Evolutionary conservation across 2,797 vertebrate genomes (phyloP).

Genomic region (Clarias pachynema): DNA sequence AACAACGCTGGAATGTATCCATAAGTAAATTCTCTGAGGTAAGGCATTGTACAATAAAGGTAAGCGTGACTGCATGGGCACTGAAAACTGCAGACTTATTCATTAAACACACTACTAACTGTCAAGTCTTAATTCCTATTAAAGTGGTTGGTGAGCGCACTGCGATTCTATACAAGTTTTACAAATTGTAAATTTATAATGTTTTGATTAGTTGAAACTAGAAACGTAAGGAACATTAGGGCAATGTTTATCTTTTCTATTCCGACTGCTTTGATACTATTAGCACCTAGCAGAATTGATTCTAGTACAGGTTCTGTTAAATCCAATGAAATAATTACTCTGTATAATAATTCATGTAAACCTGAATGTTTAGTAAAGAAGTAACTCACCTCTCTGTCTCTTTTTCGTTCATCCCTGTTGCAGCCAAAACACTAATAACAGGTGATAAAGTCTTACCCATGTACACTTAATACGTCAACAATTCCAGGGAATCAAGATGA

Average conservation of each 20-base stretch:
- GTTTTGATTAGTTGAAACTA: background rate
- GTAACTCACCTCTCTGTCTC: background rate
- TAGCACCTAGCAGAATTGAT: background rate
- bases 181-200: too few species aligned
- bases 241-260: too few species aligned
- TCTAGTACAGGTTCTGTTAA: background rate
- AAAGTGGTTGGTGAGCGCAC: background rate
- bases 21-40: too few species aligned
- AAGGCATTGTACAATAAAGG: too few species aligned
- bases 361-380: background rate
- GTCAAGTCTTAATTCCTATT: too few species aligned
- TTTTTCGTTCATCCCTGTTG: background rate
- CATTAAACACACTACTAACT: too few species aligned
- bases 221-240: too few species aligned
- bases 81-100: too few species aligned
- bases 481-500: background rate
- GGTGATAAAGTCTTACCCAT: background rate
- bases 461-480: background rate
- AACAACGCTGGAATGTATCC: too few species aligned
- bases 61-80: too few species aligned
- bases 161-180: background rate
- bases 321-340: background rate
- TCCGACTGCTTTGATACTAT: too few species aligned
- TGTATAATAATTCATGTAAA: background rate
- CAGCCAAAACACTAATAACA: background rate